phyloP scores from a whole-genome alignment of 2,888 invertebrate species.

The Caenorhabditis sp. region DNA sequence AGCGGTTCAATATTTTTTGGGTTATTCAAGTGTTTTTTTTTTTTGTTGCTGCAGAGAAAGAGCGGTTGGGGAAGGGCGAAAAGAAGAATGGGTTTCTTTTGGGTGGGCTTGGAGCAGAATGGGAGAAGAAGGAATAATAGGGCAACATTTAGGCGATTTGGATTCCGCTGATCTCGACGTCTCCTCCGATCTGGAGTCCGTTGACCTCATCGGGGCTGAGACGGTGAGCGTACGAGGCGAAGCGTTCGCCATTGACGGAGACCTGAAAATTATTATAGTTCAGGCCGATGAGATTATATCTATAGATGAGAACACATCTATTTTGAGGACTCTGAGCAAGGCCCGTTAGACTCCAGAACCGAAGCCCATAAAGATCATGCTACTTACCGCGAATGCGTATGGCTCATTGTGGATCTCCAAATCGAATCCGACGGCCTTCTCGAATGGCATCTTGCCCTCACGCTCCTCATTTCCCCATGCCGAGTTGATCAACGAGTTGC shows the following conservation, averaged over 20 bases:
- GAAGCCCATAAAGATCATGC: too few species aligned
- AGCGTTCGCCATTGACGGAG: slow-evolving; percentile 83
- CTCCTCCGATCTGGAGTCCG: slow-evolving; percentile 82
- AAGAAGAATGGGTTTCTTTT: slow-evolving; percentile 8
- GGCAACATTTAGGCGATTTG: slow-evolving; percentile 74
- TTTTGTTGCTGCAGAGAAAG: slow-evolving; percentile 46
- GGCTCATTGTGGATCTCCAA: slow-evolving; percentile 77
- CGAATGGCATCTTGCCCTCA: slow-evolving; percentile 77
- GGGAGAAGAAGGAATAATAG: slow-evolving; percentile 3
- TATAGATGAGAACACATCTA: neutral
- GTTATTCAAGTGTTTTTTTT: neutral
- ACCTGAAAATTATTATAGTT: slow-evolving; percentile 75
- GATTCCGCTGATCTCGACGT: slow-evolving; percentile 82
- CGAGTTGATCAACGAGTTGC: slow-evolving; percentile 75
- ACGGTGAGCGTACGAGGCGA: slow-evolving; percentile 83
- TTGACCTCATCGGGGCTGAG: slow-evolving; percentile 82
- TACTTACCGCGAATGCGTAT: slow-evolving; percentile 75
- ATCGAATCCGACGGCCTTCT: slow-evolving; percentile 75
- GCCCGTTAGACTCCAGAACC: too few species aligned
- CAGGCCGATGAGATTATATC: neutral
- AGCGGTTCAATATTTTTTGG: slow-evolving; percentile 6
- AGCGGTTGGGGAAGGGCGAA: slow-evolving; percentile 39
- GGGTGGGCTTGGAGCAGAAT: slow-evolving; percentile 44
- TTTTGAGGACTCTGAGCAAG: too few species aligned
- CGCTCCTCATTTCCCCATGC: slow-evolving; percentile 79